Evolutionary conservation across 2,113 vertebrate species (phyloP), one percentile per base, ranked within the genome.

Genomic region (Pampusana beccarii): DNA sequence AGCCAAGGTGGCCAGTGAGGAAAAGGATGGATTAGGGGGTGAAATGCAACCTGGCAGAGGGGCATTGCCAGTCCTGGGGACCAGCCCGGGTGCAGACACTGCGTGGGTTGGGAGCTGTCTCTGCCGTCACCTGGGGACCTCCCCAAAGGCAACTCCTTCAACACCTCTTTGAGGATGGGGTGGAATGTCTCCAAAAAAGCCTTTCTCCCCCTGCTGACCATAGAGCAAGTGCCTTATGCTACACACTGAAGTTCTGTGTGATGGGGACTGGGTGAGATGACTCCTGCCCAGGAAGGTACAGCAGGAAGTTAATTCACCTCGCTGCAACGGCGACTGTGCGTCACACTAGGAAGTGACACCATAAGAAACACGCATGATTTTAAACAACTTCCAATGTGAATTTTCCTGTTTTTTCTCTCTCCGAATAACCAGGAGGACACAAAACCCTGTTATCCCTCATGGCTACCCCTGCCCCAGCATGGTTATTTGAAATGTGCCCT

Each of bases 271-370:
- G 75, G 62, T 33, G 78, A 85, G 34, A 56, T 18, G 42, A 38
- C 40, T 86, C 69, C 80, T 92, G 60, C 67, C 78, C 72, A 73
- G 88, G 90, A 86, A 88, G 74, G 79, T 73, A 17, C 13, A 50
- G 48, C 42, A 92, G 90, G 81, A 95, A 96, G 80, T 86, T 79
- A 86, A 91, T 74, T 90, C 93, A 92, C 66, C 66, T 79, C 2
- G 1, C 44, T 53, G 83, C 53, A 50, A 16, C 58, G 74, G 90
- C 19, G 16, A 83, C 56, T n/a, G 8, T 53, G 77, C 67, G n/a
- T 83, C 95, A 84, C 6, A 4, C 56, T 61, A 84, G 95, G 93
- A 95, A 92, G 48, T 64, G 51, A 96, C 70, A 56, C 82, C 65
- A 2, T 48, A 26, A 94, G 33, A 77, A 80, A 62, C 24, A 53